Conservation (phyloP, 2,113 vertebrate genomes). For the Picathartes gymnocephalus region DNA sequence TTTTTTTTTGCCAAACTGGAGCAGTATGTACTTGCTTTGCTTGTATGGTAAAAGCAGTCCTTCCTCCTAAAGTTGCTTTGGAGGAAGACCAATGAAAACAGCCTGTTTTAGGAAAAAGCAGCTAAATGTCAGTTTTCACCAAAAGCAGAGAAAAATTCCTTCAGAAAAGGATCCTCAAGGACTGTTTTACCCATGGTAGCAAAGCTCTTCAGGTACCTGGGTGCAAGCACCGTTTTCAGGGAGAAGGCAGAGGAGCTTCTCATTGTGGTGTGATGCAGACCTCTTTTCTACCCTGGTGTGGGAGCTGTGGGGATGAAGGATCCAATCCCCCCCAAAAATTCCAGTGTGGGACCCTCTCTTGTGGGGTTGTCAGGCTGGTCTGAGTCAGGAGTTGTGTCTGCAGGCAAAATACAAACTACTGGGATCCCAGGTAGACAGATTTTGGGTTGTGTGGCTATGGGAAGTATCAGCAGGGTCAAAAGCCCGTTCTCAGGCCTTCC, state of each 20-base stretch:
- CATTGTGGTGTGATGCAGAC: fast-evolving
- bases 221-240: fast-evolving
- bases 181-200: background rate
- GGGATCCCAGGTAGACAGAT: background rate
- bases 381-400: background rate
- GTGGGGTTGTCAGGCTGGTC: background rate
- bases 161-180: background rate
- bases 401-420: background rate
- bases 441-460: background rate
- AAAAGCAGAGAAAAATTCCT: background rate
- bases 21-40: background rate
- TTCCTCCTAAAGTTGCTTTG: background rate
- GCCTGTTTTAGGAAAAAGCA: background rate
- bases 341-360: fast-evolving
- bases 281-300: background rate
- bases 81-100: background rate
- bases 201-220: background rate
- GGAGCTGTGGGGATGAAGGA: background rate
- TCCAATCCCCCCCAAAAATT: background rate
- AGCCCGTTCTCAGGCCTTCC: background rate
- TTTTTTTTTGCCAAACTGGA: background rate
- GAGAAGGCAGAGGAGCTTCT: background rate
- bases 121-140: background rate
- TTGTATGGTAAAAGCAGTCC: background rate
- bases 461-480: background rate